Percentiles rank a stretch among this genome's conserved stretches.
Evolutionary conservation across 2,888 invertebrate species (phyloP).

Genomic region (Parnassius apollo): DNA sequence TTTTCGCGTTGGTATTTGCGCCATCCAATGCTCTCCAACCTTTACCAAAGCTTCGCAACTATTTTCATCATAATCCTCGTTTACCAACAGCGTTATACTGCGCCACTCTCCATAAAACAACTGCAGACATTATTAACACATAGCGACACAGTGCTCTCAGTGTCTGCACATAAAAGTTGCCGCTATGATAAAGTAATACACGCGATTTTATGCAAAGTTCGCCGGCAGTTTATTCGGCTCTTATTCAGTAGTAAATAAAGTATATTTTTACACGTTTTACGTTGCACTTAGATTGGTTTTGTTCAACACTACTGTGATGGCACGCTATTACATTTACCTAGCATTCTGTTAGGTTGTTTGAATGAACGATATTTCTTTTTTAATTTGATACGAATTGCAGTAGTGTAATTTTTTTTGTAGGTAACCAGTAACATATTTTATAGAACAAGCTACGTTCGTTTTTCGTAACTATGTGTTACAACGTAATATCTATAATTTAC

Average conservation of each 20-base stretch:
- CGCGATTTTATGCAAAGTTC: conserved; percentile 26
- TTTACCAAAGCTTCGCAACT: conserved; percentile 10
- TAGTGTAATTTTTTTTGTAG: neutral
- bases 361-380: conserved; percentile 22
- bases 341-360: conserved; percentile 19
- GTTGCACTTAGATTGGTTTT: conserved; percentile 26
- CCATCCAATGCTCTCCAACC: conserved; percentile 11
- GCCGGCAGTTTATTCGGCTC: conserved; percentile 23
- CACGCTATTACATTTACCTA: conserved; percentile 25
- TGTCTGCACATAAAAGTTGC: conserved; percentile 26
- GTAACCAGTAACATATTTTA: neutral
- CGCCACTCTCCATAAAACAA: conserved; percentile 15
- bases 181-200: conserved; percentile 25
- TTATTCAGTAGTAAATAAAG: conserved; percentile 29
- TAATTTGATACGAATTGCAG: neutral
- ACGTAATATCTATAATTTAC: too few species aligned
- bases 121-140: conserved; percentile 19
- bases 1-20: neutral
- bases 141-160: conserved; percentile 25
- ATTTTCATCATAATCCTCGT: conserved; percentile 13
- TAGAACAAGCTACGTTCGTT: too few species aligned
- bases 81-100: conserved; percentile 7
- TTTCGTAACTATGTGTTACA: too few species aligned
- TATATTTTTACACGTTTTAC: conserved; percentile 27
- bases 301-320: conserved; percentile 16